phyloP scores from a whole-genome alignment of 2,888 invertebrate species.

The Oeneis ivallda region DNA sequence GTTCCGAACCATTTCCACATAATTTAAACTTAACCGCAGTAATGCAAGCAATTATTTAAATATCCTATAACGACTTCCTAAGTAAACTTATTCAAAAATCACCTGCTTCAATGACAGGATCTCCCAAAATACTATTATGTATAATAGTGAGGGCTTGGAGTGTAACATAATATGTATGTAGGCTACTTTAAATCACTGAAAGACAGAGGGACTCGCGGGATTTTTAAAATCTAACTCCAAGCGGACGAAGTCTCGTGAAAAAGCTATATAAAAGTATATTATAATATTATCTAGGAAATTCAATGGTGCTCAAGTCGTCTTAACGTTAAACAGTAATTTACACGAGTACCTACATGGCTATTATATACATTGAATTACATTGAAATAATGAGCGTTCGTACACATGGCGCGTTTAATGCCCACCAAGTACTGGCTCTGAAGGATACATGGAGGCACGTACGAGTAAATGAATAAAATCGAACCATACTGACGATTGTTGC shows the following conservation, averaged over 20 bases:
- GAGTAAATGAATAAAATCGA: conserved; percentile 60
- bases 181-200: too few relatives aligned
- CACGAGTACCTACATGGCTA: conserved; percentile 49
- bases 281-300: conserved; percentile 1
- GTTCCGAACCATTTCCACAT: conserved; percentile 25
- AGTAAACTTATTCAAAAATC: background rate
- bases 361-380: conserved; percentile 49
- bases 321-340: conserved; percentile 54
- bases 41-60: conserved; percentile 27
- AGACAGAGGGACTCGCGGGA: too few relatives aligned
- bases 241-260: too few relatives aligned
- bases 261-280: background rate
- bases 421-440: conserved; percentile 40
- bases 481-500: conserved; percentile 44
- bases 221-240: too few relatives aligned
- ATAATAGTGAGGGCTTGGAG: too few relatives aligned
- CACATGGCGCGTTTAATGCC: conserved; percentile 53
- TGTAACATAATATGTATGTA: too few relatives aligned
- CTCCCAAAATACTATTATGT: background rate
- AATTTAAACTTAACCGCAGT: conserved; percentile 28
- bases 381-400: conserved; percentile 48
- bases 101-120: background rate
- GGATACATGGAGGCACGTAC: conserved; percentile 56
- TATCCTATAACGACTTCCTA: conserved; percentile 21
- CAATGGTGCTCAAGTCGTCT: conserved; percentile 19